Evolutionary conservation across 2,113 vertebrate species (phyloP).

Genomic region (Dendropsophus ebraccatus): DNA sequence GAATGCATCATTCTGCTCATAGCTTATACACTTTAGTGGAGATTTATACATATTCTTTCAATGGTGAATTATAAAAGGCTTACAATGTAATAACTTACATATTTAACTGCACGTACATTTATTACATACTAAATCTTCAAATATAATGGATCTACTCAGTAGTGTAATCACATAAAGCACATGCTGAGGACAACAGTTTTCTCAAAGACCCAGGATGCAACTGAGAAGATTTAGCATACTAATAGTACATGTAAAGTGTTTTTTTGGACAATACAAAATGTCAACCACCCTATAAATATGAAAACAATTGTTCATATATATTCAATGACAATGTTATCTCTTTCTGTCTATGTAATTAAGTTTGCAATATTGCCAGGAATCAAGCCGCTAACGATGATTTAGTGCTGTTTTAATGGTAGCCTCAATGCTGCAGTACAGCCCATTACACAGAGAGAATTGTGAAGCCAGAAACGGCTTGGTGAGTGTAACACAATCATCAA

Average conservation of each 20-base stretch:
- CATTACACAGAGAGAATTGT: constrained; percentile 51
- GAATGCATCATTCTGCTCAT: not conserved
- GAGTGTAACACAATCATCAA: constrained; percentile 57
- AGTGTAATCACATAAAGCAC: not conserved
- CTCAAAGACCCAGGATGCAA: not conserved
- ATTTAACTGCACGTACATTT: not conserved
- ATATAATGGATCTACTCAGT: too few species aligned
- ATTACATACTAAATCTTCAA: not conserved
- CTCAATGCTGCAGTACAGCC: constrained; percentile 59
- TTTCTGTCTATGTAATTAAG: constrained; percentile 51
- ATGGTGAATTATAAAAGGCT: not conserved
- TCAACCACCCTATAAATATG: not conserved
- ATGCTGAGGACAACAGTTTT: not conserved
- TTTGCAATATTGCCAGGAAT: constrained; percentile 62
- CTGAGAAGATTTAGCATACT: not conserved
- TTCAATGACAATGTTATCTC: constrained; percentile 39
- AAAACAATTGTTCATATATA: constrained; percentile 23
- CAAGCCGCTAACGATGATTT: constrained; percentile 68
- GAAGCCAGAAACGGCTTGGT: constrained; percentile 17
- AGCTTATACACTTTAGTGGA: not conserved
- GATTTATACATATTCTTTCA: not conserved
- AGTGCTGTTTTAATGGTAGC: constrained; percentile 70
- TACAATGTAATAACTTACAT: not conserved
- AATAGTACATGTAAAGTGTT: not conserved
- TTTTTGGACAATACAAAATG: not conserved